phyloP scores from a whole-genome alignment of 2,113 vertebrate genomes.

The Triplophysa siluroides region DNA sequence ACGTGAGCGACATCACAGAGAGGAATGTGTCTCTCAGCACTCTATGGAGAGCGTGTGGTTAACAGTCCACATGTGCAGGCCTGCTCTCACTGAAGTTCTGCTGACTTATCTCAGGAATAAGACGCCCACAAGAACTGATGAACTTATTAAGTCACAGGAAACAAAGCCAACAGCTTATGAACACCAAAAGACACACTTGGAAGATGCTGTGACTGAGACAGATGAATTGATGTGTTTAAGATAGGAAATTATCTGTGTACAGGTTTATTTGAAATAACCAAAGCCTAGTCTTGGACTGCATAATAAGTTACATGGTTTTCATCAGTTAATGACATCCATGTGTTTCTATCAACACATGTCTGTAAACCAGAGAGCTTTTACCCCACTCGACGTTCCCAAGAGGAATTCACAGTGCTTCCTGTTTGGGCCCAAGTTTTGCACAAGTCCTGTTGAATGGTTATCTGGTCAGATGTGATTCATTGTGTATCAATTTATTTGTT shows the following conservation, averaged over 20 bases:
- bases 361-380: neutral
- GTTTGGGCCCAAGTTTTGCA: neutral
- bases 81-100: conserved; percentile 30
- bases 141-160: neutral
- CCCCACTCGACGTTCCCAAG: neutral
- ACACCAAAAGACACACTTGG: neutral
- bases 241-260: neutral
- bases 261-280: conserved; percentile 8
- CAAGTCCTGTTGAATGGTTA: neutral
- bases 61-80: conserved; percentile 42
- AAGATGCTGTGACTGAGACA: neutral
- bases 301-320: neutral
- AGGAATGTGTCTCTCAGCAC: conserved; percentile 53
- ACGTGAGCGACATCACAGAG: conserved; percentile 32
- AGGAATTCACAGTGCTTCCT: neutral
- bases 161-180: conserved; percentile 28
- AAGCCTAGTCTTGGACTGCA: neutral
- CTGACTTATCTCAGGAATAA: neutral
- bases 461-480: neutral
- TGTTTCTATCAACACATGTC: conserved; percentile 9
- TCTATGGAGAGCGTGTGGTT: conserved; percentile 51
- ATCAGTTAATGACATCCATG: conserved; percentile 22
- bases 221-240: neutral
- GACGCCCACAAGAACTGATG: neutral
- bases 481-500: neutral